Percentiles rank a stretch among this genome's conserved stretches.
Evolutionary conservation across 2,797 vertebrate species (phyloP).

Genomic region (Cygnus olor): DNA sequence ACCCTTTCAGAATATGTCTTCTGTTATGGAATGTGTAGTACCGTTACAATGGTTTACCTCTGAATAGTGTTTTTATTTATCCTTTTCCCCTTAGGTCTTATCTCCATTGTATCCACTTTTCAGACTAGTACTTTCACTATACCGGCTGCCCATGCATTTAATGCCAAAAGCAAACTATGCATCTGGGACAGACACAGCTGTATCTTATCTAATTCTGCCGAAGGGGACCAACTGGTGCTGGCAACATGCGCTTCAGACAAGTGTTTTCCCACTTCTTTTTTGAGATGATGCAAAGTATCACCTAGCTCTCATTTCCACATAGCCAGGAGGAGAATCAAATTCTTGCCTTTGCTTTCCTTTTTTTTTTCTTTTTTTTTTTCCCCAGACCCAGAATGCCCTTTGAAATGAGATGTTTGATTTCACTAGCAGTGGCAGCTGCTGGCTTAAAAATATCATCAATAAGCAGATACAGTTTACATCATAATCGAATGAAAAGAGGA

Average conservation of each 20-base stretch:
- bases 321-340: conserved; percentile 20
- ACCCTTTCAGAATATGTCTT: neutral
- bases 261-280: conserved; percentile 8
- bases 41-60: neutral
- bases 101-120: neutral
- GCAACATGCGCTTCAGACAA: conserved; percentile 36
- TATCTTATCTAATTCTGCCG: conserved; percentile 63
- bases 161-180: conserved; percentile 42
- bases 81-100: conserved; percentile 1
- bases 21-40: neutral
- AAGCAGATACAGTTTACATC: conserved; percentile 7
- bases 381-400: neutral
- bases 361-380: neutral
- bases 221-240: conserved; percentile 55
- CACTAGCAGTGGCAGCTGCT: conserved; percentile 23
- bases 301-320: neutral
- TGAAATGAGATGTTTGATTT: conserved; percentile 15
- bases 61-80: conserved; percentile 15
- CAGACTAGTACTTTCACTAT: neutral
- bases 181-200: conserved; percentile 56
- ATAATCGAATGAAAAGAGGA: neutral
- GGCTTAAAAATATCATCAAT: conserved; percentile 13
- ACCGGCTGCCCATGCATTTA: neutral
- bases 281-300: conserved; percentile 9
- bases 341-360: neutral